These are phyloP conservation scores for Mallateleia sp. DNA, from an alignment of 2,888 invertebrate genomes.

Conservation along the genomic window DNA sequence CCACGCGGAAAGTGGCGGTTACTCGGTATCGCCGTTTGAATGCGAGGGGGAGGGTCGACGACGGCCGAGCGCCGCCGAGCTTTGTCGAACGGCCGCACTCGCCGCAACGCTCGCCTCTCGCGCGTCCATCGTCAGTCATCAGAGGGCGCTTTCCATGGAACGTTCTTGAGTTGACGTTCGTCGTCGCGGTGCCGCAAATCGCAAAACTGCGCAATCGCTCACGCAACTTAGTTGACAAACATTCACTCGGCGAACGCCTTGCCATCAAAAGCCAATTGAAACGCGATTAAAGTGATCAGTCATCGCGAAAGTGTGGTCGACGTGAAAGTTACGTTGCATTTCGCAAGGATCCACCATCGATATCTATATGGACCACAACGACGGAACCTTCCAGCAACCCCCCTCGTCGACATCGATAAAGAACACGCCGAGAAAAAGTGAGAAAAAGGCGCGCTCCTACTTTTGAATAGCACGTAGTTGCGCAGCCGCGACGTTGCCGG, in stretches of 20 bases:
- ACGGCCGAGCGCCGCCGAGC: conserved; percentile 66
- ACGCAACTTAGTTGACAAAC: neutral
- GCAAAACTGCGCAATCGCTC: conserved; percentile 52
- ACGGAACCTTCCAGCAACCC: too few relatives aligned
- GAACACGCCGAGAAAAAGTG: too few relatives aligned
- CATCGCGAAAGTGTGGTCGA: too few relatives aligned
- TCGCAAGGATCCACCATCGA: too few relatives aligned
- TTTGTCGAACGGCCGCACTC: conserved; percentile 59
- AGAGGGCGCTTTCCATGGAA: conserved; percentile 87
- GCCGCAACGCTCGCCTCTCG: conserved; percentile 77
- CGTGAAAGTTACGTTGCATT: too few relatives aligned
- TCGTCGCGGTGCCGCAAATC: conserved; percentile 47
- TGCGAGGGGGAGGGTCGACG: conserved; percentile 66
- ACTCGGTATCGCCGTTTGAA: conserved; percentile 76
- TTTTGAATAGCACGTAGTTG: conserved; percentile 65
- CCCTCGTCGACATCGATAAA: too few relatives aligned
- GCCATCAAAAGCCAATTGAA: too few relatives aligned
- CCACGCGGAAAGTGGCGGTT: conserved; percentile 86
- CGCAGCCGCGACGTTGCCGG: conserved; percentile 79
- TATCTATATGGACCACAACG: too few relatives aligned
- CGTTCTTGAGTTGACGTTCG: conserved; percentile 83
- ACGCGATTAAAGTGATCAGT: too few relatives aligned
- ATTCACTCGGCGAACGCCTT: too few relatives aligned
- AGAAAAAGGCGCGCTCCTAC: conserved; percentile 51
- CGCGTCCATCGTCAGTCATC: conserved; percentile 84